Base-by-base conservation (phyloP, 2,888 invertebrate species). In the Calliopum simillimum region DNA sequence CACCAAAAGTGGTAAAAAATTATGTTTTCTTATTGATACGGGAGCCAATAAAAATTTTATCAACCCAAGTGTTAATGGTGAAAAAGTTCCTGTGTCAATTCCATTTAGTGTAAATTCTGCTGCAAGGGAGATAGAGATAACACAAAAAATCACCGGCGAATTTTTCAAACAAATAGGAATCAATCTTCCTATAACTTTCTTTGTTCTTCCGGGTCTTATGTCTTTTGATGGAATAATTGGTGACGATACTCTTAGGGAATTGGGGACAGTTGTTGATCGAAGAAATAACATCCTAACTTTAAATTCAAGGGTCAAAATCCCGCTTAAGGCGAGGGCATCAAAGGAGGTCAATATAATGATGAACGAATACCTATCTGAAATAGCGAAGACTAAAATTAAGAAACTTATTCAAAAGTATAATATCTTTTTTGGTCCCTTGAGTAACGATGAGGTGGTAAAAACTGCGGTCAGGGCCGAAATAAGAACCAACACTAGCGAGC, bases 401-500 rank as follows among this genome's bases (percentile, higher is more conserved):
- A 49, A 49, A 16, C 19, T 49, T 16, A 49, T 49, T 49, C n/a
- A 49, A 49, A 14, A 49, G 19, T 49, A 16, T 49, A 49, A 19
- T 16, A 49, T 16, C 19, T 14, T 49, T 5, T 49, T 49, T 11
- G 49, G 49, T 49, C 49, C 49, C n/a, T 49, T 49, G 49, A 49
- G 19, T 16, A 49, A 4, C 4, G 49, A 19, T 49, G 49, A 49
- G 14, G 19, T n/a, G 19, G 49, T 49, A 16, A n/a, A 49, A 16
- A 49, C 49, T 49, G n/a, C 44, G 13, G 74, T 82, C 1, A 79
- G 78, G 69, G 84, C 85, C 47, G 68, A 78, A 59, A 85, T 86
- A 16, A 71, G 74, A 44, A 81, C 80, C 1, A 76, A 71, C 1
- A 74, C 77, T 3, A 64, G 76, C 13, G 71, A 73, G 8, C 83